Conservation (phyloP, 2,797 vertebrate species). For the Lacerta viridis region DNA sequence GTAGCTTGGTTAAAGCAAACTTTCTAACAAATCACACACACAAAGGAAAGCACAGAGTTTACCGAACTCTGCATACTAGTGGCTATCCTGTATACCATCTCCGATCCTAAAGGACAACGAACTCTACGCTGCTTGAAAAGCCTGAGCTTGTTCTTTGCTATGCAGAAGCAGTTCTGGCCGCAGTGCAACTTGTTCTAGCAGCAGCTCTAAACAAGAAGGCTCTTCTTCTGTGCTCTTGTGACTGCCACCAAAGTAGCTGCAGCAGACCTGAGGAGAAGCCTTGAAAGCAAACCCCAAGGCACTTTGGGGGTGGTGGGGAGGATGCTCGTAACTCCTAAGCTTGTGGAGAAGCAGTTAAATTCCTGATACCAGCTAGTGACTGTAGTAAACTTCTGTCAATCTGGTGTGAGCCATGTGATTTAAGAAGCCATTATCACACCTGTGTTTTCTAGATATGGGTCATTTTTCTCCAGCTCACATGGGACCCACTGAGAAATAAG, state of each 20-base stretch:
- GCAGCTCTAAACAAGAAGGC: no score
- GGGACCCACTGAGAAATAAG: not conserved
- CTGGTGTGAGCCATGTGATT: not conserved
- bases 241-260: no score
- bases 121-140: not conserved
- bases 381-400: not conserved
- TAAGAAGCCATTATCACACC: not conserved
- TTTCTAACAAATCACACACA: constrained; percentile 2
- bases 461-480: not conserved
- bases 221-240: no score
- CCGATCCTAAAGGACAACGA: not conserved
- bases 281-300: not conserved
- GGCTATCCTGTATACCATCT: not conserved
- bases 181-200: no score
- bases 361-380: not conserved
- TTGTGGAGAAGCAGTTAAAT: not conserved
- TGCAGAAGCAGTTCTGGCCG: no score
- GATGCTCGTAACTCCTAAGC: not conserved
- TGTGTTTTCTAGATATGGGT: not conserved
- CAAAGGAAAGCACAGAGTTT: not conserved
- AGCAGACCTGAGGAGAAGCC: no score
- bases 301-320: not conserved
- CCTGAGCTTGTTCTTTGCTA: not conserved
- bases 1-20: constrained; percentile 27
- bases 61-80: not conserved